Base-by-base conservation (phyloP, 1,140 invertebrate genomes). In the Ectropis grisescens region DNA sequence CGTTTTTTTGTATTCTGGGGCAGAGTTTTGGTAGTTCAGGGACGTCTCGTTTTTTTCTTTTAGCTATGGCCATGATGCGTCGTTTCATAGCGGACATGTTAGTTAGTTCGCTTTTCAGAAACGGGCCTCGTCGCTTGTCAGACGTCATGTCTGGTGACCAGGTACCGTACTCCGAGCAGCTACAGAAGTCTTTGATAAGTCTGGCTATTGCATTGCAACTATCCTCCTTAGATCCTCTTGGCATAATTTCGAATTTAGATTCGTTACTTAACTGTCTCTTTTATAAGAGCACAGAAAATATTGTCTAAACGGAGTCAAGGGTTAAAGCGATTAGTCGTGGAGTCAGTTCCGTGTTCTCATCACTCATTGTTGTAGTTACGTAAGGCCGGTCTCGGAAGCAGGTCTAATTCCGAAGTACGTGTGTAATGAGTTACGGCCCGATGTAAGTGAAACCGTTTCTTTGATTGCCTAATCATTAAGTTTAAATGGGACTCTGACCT, bases 91-190 rank as follows among this genome's bases (percentile, higher is more conserved):
- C 70, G 1, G 69, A 70, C 74, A 79, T 79, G 35, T 81, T 79
- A 0, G 76, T 76, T 1, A 81, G 53, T 47, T 81, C 76, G 40
- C 69, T 75, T 50, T 74, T 75, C 10, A 81, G 43, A 33, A 81
- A 60, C 1, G 71, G 69, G 0, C 69, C 66, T 23, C 67, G 70
- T 11, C 67, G 28, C 23, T 44, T 67, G 9, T 74, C 62, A 9
- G 69, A 45, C 7, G 76, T 75, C 76, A 81, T 81, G n/a, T 78
- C 71, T 1, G 80, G 82, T 0, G 80, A 82, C 82, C 82, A 82
- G 13, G 74, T 69, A 13, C 68, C 80, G 57, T 80, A 74, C 39
- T 82, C 79, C 0, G 79, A 72, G 34, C 82, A 83, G 41, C 80
- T 82, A 41, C 82, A 83, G 37, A 82, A 71, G 44, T 82, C 79